Evolutionary conservation across 2,888 invertebrate genomes (phyloP).

Genomic region (Heliconius erato): DNA sequence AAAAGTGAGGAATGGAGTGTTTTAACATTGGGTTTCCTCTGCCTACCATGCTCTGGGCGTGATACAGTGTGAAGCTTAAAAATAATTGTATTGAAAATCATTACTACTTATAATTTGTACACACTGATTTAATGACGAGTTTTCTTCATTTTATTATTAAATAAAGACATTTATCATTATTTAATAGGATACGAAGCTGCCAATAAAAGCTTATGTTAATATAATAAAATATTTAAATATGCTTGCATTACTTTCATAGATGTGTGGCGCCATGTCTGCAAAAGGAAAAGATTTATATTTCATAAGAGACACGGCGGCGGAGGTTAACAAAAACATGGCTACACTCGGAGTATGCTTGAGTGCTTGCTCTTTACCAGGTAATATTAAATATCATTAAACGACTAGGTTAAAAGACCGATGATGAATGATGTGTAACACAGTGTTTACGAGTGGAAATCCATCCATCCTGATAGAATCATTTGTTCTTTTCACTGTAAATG

Average conservation of each 20-base stretch:
- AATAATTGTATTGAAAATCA: neutral
- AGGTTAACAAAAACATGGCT: conserved; percentile 84
- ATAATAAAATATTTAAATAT: neutral
- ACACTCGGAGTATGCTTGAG: conserved; percentile 90
- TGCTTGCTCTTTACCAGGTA: conserved; percentile 89
- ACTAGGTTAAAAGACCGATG: too few species aligned
- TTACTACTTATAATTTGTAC: neutral
- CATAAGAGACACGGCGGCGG: conserved; percentile 81
- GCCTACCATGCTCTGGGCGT: too few species aligned
- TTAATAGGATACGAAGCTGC: neutral
- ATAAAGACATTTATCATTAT: too few species aligned
- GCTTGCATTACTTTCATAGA: neutral
- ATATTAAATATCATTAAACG: too few species aligned
- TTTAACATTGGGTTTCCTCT: too few species aligned
- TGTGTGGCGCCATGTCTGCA: conserved; percentile 91
- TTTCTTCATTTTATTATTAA: too few species aligned
- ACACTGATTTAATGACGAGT: neutral
- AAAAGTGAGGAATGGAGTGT: too few species aligned
- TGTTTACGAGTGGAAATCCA: too few species aligned
- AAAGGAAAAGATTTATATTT: conserved; percentile 85
- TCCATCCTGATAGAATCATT: too few species aligned
- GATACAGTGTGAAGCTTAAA: too few species aligned
- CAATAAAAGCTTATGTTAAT: neutral
- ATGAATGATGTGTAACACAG: too few species aligned
- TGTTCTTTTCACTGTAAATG: too few species aligned